These are phyloP conservation scores for Heliothis peltigera DNA, from an alignment of 2,888 invertebrate genomes.

Conservation along the genomic window DNA sequence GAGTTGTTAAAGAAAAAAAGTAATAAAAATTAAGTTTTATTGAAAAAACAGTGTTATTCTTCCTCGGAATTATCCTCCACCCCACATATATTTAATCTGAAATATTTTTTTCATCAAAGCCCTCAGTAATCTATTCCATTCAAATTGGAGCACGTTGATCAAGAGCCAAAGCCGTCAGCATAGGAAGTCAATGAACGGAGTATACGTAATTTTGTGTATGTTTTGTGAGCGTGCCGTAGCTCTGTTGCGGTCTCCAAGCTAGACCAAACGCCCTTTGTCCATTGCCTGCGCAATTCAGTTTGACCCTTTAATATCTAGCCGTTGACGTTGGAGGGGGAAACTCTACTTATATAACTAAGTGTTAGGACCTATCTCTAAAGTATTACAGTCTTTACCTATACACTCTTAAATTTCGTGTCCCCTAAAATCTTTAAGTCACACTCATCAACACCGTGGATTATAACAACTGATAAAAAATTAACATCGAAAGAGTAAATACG, in stretches of 20 bases:
- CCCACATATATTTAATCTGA: too few species aligned
- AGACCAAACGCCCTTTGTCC: slow-evolving; percentile 28
- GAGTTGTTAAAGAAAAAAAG: too few species aligned
- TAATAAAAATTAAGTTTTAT: too few species aligned
- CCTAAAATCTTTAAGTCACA: too few species aligned
- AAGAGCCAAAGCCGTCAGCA: background rate
- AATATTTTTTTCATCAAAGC: background rate
- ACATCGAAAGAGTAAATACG: background rate
- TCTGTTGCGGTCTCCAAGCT: slow-evolving; percentile 25
- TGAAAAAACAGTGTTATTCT: too few species aligned
- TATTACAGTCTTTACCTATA: too few species aligned
- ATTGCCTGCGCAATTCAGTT: slow-evolving; percentile 7
- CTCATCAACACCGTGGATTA: too few species aligned
- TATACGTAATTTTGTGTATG: background rate
- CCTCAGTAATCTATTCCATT: background rate
- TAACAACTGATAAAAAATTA: background rate
- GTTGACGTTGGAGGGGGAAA: too few species aligned
- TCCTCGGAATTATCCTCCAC: too few species aligned
- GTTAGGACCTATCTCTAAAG: too few species aligned
- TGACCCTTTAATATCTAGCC: background rate
- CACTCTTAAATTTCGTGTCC: too few species aligned
- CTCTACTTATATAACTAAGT: too few species aligned
- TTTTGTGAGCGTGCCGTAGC: slow-evolving; percentile 11
- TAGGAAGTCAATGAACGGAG: background rate
- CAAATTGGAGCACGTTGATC: background rate